Base-by-base conservation (phyloP, 2,797 vertebrate genomes). In the Phataginus tricuspis region DNA sequence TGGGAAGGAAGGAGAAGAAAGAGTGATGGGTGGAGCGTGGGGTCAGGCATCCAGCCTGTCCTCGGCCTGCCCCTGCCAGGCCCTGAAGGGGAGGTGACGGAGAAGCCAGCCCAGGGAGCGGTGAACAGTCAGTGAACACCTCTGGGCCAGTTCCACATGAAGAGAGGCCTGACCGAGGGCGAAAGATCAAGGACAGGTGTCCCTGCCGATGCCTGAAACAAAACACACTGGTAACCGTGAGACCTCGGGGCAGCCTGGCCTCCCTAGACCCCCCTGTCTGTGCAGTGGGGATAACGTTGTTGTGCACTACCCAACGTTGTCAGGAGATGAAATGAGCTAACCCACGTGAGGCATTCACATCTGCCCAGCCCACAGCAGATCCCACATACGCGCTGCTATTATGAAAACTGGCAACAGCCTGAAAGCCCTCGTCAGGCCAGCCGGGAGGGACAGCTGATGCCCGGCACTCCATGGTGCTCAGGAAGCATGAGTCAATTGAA, bases 391-490 rank as follows among this genome's bases (percentile, higher is more conserved):
- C 18, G 7, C 63, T 14, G 34, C 12, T 19, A 1, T 51, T 59
- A 4, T 0, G 59, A 82, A 45, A n/a, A 34, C 1, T 5, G 53
- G 16, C 27, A 37, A 49, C 16, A 9, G 55, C 69, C 63, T 66
- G 27, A n/a, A 57, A 57, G 61, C 6, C 45, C 78, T 25, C 55
- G 16, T 51, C 10, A 14, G 66, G 66, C 66, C 66, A 19, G 45
- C 45, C 4, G 39, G 27, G 55, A 51, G 63, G 78, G 61, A 42
- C 68, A 19, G 21, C 16, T 0, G 0, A 19, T 16, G 78, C 10
- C 2, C 2, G 4, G 39, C 21, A 27, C 31, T 37, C n/a, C 29
- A 7, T 0, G 1, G 42, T 1, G 0, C 53, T 21, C 69, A 19
- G 84, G 4, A 31, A 42, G n/a, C 37, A 11, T 18, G 11, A n/a